Percentiles rank a stretch among this genome's conserved stretches.
Evolutionary conservation across 2,113 vertebrate genomes (phyloP).

Genomic region (Macrotis lagotis): DNA sequence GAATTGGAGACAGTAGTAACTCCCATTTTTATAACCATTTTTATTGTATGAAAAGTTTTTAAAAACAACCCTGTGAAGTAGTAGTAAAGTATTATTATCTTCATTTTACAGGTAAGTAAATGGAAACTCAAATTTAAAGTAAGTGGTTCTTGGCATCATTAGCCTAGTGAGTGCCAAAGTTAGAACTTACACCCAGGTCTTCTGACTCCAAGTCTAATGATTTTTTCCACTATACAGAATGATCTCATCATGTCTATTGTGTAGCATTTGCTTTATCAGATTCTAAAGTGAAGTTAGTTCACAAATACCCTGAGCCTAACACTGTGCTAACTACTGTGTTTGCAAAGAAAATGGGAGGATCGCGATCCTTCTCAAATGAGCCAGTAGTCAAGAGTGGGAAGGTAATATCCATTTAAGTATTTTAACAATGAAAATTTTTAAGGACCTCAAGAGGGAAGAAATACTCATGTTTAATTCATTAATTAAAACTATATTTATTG

Average conservation of each 20-base stretch:
- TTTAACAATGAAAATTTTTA: not conserved
- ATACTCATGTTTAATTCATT: not conserved
- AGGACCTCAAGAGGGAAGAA: not conserved
- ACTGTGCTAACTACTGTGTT: not conserved
- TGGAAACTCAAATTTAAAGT: not conserved
- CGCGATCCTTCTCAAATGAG: not conserved
- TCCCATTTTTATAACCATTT: not conserved
- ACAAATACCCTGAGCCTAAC: not conserved
- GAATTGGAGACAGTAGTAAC: not conserved
- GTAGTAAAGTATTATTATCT: not conserved
- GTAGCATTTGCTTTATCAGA: not conserved
- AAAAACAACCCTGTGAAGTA: not conserved
- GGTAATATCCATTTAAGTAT: not conserved
- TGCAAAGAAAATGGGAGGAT: not conserved
- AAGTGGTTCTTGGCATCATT: not conserved
- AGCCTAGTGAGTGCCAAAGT: not conserved
- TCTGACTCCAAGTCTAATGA: not conserved
- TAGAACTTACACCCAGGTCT: not conserved
- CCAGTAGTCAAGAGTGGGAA: not conserved
- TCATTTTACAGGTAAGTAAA: not conserved
- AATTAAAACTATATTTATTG: not conserved
- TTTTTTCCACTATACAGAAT: not conserved
- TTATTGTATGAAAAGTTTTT: not conserved
- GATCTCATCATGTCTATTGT: not conserved
- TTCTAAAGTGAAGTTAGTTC: not conserved